Evolutionary conservation across 2,888 invertebrate species (phyloP).

Genomic region (Atrina japonica): DNA sequence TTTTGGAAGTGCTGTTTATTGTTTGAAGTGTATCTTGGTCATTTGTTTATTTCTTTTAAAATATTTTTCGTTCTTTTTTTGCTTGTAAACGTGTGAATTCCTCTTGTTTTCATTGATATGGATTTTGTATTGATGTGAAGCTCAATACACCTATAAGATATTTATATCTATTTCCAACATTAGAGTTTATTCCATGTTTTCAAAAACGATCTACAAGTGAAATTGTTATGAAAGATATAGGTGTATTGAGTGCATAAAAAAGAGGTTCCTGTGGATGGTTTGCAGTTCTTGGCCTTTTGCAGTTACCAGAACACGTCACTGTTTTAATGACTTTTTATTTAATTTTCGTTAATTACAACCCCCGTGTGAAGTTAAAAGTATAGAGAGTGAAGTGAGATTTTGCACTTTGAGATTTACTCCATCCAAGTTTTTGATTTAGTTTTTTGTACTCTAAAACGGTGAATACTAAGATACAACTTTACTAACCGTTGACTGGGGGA

Average conservation of each 20-base stretch:
- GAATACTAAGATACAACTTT: no score
- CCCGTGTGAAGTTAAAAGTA: slow-evolving; percentile 26
- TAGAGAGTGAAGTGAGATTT: slow-evolving; percentile 32
- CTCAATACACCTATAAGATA: slow-evolving; percentile 6
- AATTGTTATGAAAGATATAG: background rate
- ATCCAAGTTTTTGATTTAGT: background rate
- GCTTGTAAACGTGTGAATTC: slow-evolving; percentile 39
- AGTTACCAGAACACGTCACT: background rate
- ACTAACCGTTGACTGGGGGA: no score
- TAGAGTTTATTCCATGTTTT: slow-evolving; percentile 2
- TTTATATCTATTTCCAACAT: background rate
- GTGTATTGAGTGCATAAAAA: slow-evolving; percentile 9
- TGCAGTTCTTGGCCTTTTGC: slow-evolving; percentile 3
- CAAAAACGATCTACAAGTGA: no score
- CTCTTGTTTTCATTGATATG: slow-evolving; percentile 25
- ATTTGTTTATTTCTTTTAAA: slow-evolving; percentile 45
- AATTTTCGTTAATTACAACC: slow-evolving; percentile 26
- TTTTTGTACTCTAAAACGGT: no score
- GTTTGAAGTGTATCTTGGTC: slow-evolving; percentile 50
- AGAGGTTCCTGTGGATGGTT: slow-evolving; percentile 4
- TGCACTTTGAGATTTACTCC: slow-evolving; percentile 22
- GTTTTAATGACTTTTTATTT: slow-evolving; percentile 4
- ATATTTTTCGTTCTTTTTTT: slow-evolving; percentile 47
- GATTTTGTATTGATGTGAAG: slow-evolving; percentile 7
- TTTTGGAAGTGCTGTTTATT: slow-evolving; percentile 43